Conservation (phyloP, 2,113 vertebrate genomes). For the Peromyscus maniculatus region DNA sequence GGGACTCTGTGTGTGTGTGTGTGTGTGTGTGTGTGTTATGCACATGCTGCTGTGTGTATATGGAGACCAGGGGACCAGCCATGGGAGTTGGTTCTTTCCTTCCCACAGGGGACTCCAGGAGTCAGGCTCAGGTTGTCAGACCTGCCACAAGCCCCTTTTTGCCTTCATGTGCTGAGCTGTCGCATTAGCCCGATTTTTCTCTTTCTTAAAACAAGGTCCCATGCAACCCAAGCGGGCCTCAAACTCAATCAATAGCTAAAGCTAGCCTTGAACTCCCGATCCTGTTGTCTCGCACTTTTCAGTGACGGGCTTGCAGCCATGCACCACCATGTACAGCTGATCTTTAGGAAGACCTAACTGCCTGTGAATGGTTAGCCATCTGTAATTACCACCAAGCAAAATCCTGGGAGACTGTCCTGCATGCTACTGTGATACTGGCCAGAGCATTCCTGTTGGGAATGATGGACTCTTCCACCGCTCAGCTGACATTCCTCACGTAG, state of each 20-base stretch:
- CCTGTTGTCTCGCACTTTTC: not conserved
- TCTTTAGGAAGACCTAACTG: not conserved
- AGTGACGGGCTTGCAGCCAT: not conserved
- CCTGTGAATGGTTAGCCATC: not conserved
- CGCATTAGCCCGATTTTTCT: not conserved
- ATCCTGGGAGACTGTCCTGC: not conserved
- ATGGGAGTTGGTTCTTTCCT: not conserved
- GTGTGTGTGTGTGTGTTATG: not conserved
- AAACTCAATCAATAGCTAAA: not conserved
- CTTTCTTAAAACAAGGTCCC: not conserved
- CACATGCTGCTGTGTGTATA: too few species aligned
- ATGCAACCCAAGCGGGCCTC: not conserved
- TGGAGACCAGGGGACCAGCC: not conserved
- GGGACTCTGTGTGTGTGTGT: not conserved
- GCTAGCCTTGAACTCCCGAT: not conserved
- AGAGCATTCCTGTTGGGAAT: not conserved
- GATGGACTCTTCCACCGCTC: not conserved
- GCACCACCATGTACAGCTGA: not conserved
- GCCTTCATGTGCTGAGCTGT: not conserved
- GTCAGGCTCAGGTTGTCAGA: not conserved
- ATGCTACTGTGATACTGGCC: not conserved
- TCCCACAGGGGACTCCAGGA: not conserved
- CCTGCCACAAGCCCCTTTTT: not conserved
- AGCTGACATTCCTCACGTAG: constrained; percentile 4
- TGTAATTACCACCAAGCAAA: not conserved